Evolutionary conservation across 2,888 invertebrate species (phyloP).

Genomic region (Acleris holmiana): DNA sequence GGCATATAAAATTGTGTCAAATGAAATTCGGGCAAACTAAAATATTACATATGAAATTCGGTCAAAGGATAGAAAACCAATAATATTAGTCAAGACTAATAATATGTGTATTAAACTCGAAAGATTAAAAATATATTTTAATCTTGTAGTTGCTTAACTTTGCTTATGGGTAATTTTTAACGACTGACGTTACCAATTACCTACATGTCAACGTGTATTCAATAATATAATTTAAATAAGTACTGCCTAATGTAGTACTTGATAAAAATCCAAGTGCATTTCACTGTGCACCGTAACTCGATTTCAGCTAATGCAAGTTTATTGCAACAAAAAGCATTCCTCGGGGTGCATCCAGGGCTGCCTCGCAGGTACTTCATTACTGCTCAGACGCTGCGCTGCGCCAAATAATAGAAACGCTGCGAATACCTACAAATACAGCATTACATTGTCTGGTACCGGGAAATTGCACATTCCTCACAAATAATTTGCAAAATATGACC

Average conservation of each 20-base stretch:
- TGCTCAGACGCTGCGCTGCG: slow-evolving; percentile 22
- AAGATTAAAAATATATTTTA: no score
- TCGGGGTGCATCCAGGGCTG: slow-evolving; percentile 28
- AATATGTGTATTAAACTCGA: no score
- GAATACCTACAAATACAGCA: slow-evolving; percentile 28
- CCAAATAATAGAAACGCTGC: slow-evolving; percentile 29
- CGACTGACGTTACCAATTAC: no score
- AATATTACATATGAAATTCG: no score
- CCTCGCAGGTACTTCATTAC: slow-evolving; percentile 32
- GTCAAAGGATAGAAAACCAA: no score
- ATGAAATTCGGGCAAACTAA: no score
- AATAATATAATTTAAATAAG: neutral
- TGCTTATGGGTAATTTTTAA: no score
- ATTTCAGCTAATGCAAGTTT: slow-evolving; percentile 36
- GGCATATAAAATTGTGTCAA: no score
- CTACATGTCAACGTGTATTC: no score
- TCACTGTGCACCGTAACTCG: slow-evolving; percentile 22
- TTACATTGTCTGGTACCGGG: slow-evolving; percentile 24
- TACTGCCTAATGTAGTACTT: neutral
- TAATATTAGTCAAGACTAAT: no score
- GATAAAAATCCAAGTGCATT: slow-evolving; percentile 10
- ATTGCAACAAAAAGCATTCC: slow-evolving; percentile 38
- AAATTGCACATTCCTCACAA: slow-evolving; percentile 23
- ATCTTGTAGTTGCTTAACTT: no score
- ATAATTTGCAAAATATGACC: slow-evolving; percentile 2